Evolutionary conservation across 2,797 vertebrate species (phyloP), one percentile per base, ranked within the genome.

Genomic region (Amazonetta brasiliensis): DNA sequence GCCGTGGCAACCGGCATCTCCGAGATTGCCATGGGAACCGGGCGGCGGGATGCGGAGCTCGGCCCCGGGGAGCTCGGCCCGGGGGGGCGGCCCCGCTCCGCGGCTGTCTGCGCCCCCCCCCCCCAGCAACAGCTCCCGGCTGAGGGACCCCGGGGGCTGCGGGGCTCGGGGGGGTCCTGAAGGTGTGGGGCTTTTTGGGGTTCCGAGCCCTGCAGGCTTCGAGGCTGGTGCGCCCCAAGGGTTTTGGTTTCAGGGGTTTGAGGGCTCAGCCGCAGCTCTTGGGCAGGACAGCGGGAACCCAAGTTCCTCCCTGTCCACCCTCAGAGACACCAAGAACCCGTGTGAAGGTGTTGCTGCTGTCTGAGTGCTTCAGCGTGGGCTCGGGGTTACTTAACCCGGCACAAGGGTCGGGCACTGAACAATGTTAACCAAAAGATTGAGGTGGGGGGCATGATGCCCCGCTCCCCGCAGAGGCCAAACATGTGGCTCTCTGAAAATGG

Each of bases 21-120:
- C 98, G 98, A 97, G 98, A 99, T 99, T 98, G 98, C 99, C 98
- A 99, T 99, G 98, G 99, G 99, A 99, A 99, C 99, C 97, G 98
- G 98, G 95, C 97, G 94, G 95, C 91, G 97, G 97, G 98, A 97
- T 95, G 96, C 89, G 86, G 96, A 95, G 97, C 97, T 82, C 75
- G 81, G 95, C 93, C 96, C 80, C 46, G 86, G 84, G 87, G 94
- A 94, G 95, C 83, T 82, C 52, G 72, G 91, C 78, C 96, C 78
- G 6, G 41, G 55, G 50, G 95, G 66, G 86, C 3, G 31, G 84
- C 77, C 80, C 63, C 30, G 17, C 73, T 86, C 33, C 23, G 26
- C 20, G 1, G 4, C 28, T 10, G 7, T n/a, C 15, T 4, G 19
- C 4, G 13, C 6, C 9, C 11, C 1, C 12, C 10, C 1, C 12